Conservation (phyloP, 2,113 vertebrate genomes). For the Potamarius usumacintae region DNA sequence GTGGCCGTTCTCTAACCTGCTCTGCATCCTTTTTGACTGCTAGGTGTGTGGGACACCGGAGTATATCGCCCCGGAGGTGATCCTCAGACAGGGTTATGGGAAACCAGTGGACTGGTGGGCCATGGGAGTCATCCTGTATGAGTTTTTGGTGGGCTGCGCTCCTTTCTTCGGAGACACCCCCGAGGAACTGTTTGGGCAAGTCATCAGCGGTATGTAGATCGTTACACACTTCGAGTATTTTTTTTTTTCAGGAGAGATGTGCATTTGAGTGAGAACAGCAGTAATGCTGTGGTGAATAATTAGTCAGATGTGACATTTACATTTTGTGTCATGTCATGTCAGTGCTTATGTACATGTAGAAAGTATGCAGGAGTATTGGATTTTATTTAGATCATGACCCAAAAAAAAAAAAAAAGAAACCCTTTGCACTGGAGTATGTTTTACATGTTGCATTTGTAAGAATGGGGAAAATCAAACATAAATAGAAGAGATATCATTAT, state of each 20-base stretch:
- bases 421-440: too few species aligned
- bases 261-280: not conserved
- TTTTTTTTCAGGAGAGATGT: too few species aligned
- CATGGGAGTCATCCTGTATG: constrained; percentile 94
- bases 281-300: not conserved
- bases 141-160: constrained; percentile 92
- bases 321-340: not conserved
- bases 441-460: too few species aligned
- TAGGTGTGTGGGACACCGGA: constrained; percentile 96
- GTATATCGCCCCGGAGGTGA: constrained; percentile 97
- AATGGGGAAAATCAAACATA: not conserved
- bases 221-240: not conserved
- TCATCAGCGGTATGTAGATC: constrained; percentile 84
- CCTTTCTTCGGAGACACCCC: constrained; percentile 97
- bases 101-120: constrained; percentile 99
- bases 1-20: not conserved
- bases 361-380: not conserved
- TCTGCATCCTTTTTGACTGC: constrained; percentile 17
- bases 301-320: too few species aligned
- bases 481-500: not conserved
- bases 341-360: not conserved
- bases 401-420: too few species aligned
- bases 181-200: constrained; percentile 95
- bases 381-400: not conserved
- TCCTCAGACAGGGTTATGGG: constrained; percentile 93